These are phyloP conservation scores for Dissostichus mawsoni DNA, from an alignment of 2,113 vertebrate species.

Conservation along the genomic window DNA sequence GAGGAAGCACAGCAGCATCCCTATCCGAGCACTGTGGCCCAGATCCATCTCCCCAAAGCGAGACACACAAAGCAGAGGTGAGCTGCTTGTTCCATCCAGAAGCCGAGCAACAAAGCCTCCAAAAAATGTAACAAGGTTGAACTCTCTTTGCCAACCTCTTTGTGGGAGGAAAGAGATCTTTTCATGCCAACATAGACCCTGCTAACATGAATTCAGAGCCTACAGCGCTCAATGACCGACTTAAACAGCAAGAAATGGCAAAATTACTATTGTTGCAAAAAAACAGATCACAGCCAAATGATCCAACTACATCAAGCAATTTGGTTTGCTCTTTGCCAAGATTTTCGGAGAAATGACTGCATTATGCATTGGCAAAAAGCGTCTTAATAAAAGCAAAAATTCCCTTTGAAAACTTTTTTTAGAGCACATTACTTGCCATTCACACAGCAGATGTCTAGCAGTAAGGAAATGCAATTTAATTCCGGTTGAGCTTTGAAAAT, in stretches of 20 bases:
- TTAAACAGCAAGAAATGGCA: not conserved
- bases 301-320: too few species aligned
- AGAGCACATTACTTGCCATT: too few species aligned
- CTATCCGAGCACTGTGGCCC: not conserved
- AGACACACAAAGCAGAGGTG: conserved; percentile 15
- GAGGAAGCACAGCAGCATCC: conserved; percentile 18
- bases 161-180: not conserved
- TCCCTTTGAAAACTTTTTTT: too few species aligned
- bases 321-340: too few species aligned
- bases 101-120: conserved; percentile 22
- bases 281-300: too few species aligned
- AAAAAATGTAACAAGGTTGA: conserved; percentile 36
- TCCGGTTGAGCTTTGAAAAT: too few species aligned
- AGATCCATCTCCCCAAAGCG: conserved; percentile 9
- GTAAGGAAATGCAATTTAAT: too few species aligned
- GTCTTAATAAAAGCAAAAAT: too few species aligned
- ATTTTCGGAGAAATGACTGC: too few species aligned
- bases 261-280: not conserved
- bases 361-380: too few species aligned
- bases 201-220: not conserved
- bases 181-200: conserved; percentile 10
- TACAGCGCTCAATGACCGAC: not conserved
- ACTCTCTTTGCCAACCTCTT: conserved; percentile 15
- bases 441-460: too few species aligned
- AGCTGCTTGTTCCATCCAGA: conserved; percentile 31